Percentiles rank a stretch among this genome's conserved stretches.
These are phyloP conservation scores for Phataginus tricuspis DNA, from an alignment of 2,797 vertebrate genomes.

Conservation along the genomic window DNA sequence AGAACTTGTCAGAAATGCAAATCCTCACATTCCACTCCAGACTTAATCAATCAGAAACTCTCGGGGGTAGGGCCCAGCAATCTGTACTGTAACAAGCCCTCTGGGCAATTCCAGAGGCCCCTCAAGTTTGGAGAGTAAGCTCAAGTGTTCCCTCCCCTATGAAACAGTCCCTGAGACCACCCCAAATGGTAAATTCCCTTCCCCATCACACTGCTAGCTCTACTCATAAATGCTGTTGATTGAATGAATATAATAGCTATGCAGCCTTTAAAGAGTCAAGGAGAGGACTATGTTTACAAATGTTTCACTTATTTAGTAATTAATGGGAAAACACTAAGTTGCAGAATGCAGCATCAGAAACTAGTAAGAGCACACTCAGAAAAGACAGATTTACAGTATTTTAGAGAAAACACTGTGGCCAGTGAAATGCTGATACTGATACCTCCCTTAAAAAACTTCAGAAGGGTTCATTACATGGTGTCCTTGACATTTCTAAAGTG, in stretches of 20 bases:
- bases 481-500: conserved; percentile 43
- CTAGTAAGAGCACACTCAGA: background rate
- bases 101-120: background rate
- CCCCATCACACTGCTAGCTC: background rate
- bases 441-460: background rate
- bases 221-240: background rate
- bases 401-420: background rate
- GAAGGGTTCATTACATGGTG: background rate
- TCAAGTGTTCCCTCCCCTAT: background rate
- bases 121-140: background rate
- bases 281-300: conserved; percentile 18
- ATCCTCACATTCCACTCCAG: background rate
- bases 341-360: background rate
- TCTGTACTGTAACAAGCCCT: background rate
- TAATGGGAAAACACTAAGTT: conserved; percentile 22
- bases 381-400: background rate
- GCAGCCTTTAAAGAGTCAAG: background rate
- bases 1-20: background rate
- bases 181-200: background rate
- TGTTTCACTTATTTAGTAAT: conserved; percentile 45
- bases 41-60: background rate
- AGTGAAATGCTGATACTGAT: background rate
- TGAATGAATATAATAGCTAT: conserved; percentile 5
- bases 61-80: background rate
- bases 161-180: background rate